Evolutionary conservation across 1,140 invertebrate species (phyloP), one percentile per base, ranked within the genome.

Genomic region (Atopsyche davidsoni): DNA sequence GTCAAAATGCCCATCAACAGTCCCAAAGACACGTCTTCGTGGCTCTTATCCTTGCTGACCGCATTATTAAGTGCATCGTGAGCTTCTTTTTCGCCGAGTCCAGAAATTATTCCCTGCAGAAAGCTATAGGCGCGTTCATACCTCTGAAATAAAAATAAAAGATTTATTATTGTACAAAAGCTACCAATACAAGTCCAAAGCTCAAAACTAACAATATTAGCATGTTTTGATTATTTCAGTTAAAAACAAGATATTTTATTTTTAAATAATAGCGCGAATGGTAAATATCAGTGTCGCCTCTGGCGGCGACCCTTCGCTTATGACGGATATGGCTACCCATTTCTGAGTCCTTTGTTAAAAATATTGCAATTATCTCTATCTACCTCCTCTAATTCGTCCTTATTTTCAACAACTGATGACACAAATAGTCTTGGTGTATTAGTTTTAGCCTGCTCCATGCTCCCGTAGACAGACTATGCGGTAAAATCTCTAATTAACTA

Each of bases 1-100:
- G 85, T 86, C 46, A 98, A 74, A 63, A 98, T 94, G 44, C 81
- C 79, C 61, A 89, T 87, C 10, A 97, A 71, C 60, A 97, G 80
- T 32, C 94, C 94, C 50, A 96, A 69, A 38, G 88, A 92, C 35
- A 96, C 84, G 65, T 97, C 93, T 70, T 97, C 92, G 67, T 90
- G 87, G 57, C 82, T 85, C 62, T 85, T 83, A 50, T 92, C 89
- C 66, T 94, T 93, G 62, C 86, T 87, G 38, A 92, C 84, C 24
- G 87, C 82, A 70, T 85, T 89, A 64, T 88, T 92, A 9, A 96
- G 74, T 9, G 84, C 85, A 70, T 96, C 92, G 64, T 96, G 91
- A 52, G 86, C 83, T 72, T 97, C 93, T 66, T 95, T 92, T 65
- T 97, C 93, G 48, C 88, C 92, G 50, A 92, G 76, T 46, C 88